These are phyloP conservation scores for Microctenopoma steveboyesi DNA, from an alignment of 2,797 vertebrate genomes.

Conservation along the genomic window DNA sequence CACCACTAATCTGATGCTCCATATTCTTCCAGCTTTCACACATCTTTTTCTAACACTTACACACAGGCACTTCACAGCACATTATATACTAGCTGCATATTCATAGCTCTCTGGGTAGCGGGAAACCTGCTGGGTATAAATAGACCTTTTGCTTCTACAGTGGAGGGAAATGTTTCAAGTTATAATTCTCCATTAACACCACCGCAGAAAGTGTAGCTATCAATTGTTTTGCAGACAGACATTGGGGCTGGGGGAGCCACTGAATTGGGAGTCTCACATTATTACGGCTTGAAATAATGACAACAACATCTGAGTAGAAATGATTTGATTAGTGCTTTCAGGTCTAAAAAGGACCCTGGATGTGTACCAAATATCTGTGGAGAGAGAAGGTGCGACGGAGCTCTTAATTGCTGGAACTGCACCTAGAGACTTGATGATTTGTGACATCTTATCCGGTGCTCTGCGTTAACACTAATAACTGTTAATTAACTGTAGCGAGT, in stretches of 20 bases:
- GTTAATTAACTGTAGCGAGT: constrained; percentile 98
- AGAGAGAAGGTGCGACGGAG: constrained; percentile 91
- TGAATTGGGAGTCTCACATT: constrained; percentile 82
- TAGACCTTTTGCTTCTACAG: constrained; percentile 19
- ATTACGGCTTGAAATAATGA: constrained; percentile 95
- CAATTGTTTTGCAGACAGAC: constrained; percentile 75
- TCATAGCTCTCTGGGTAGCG: constrained; percentile 80
- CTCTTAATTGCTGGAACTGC: constrained; percentile 98
- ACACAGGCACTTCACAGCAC: constrained; percentile 4
- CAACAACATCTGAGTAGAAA: constrained; percentile 91
- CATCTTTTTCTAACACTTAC: constrained; percentile 19
- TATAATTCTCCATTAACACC: constrained; percentile 83
- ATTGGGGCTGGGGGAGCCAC: constrained; percentile 68
- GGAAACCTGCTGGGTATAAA: constrained; percentile 64
- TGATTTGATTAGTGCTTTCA: constrained; percentile 98
- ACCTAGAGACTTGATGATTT: constrained; percentile 98
- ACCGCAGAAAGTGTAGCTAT: constrained; percentile 77
- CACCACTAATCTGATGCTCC: constrained; percentile 74
- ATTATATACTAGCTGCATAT: constrained; percentile 82
- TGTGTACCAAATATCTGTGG: constrained; percentile 91
- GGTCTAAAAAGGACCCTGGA: constrained; percentile 95
- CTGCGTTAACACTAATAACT: constrained; percentile 96
- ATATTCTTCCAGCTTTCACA: constrained; percentile 68
- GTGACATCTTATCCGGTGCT: constrained; percentile 95
- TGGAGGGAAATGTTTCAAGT: constrained; percentile 77